These are phyloP conservation scores for Phoenicopterus ruber DNA, from an alignment of 2,113 vertebrate species.

Conservation along the genomic window DNA sequence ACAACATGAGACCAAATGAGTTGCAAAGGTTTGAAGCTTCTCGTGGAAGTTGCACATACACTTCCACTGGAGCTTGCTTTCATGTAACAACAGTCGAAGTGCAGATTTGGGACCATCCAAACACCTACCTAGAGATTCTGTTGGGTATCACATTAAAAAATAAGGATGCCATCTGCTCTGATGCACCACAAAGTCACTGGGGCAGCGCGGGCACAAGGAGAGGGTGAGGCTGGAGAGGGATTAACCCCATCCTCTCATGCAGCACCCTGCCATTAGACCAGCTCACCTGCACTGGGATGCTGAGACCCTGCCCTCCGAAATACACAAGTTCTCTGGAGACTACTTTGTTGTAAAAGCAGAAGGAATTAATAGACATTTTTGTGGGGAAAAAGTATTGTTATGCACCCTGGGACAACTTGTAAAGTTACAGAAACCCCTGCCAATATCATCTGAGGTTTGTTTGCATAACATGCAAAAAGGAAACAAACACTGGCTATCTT, in stretches of 20 bases:
- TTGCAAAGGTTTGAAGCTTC: not conserved
- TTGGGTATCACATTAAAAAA: not conserved
- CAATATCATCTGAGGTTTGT: conserved; percentile 32
- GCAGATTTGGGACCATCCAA: not conserved
- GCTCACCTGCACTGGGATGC: not conserved
- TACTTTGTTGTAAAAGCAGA: not conserved
- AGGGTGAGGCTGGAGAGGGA: not conserved
- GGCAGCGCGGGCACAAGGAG: not conserved
- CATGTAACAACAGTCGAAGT: not conserved
- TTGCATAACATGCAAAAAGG: conserved; percentile 19
- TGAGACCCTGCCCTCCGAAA: not conserved
- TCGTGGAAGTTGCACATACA: not conserved
- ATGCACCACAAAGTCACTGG: not conserved
- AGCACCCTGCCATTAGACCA: not conserved
- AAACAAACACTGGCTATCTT: conserved; percentile 42
- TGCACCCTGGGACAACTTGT: not conserved
- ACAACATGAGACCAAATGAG: not conserved
- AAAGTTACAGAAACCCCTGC: conserved; percentile 12
- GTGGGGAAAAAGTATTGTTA: not conserved
- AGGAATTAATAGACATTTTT: not conserved
- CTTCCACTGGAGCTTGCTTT: not conserved
- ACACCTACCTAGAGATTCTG: not conserved
- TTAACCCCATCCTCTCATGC: not conserved
- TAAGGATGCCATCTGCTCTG: not conserved
- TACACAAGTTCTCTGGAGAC: not conserved